These are phyloP conservation scores for Ctenopoma multispine DNA, from an alignment of 2,797 vertebrate genomes.

Conservation along the genomic window DNA sequence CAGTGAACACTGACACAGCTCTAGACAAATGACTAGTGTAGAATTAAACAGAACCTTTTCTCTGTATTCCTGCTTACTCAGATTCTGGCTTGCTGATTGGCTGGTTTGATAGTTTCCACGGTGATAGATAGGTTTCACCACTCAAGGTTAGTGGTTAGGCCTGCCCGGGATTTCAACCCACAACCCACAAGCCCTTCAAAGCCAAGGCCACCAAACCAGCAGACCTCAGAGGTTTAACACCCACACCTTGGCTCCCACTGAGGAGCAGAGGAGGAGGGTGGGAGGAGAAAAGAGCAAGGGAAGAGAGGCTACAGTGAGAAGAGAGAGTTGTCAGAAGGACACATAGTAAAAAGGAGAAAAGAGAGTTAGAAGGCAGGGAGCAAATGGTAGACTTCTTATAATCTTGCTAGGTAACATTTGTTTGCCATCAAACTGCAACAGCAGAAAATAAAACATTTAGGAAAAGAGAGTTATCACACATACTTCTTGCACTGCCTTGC, in stretches of 20 bases:
- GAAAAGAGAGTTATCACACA: too few relatives aligned
- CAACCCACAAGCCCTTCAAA: slow-evolving; percentile 75
- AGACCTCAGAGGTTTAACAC: slow-evolving; percentile 72
- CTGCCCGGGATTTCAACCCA: slow-evolving; percentile 77
- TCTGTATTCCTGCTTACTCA: slow-evolving; percentile 70
- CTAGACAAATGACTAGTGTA: slow-evolving; percentile 21
- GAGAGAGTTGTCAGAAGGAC: neutral
- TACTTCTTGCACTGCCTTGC: too few relatives aligned
- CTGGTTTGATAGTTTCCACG: slow-evolving; percentile 58
- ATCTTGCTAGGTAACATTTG: too few relatives aligned
- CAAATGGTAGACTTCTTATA: too few relatives aligned
- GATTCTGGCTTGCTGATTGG: slow-evolving; percentile 56
- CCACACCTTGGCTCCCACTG: slow-evolving; percentile 70
- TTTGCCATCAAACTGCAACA: too few relatives aligned
- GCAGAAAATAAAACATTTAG: too few relatives aligned
- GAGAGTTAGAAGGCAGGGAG: too few relatives aligned
- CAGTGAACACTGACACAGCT: neutral
- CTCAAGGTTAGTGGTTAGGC: slow-evolving; percentile 65
- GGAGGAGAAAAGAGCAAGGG: neutral
- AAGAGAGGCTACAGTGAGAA: neutral
- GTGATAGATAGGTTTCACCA: slow-evolving; percentile 66
- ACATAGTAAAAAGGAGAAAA: neutral
- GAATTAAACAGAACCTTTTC: slow-evolving; percentile 29
- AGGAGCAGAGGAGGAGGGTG: neutral
- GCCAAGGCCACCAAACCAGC: slow-evolving; percentile 81